Percentiles rank a stretch among this genome's conserved stretches.
These are phyloP conservation scores for Drosophila nebulosa DNA, from an alignment of 1,140 invertebrate genomes.

Conservation along the genomic window DNA sequence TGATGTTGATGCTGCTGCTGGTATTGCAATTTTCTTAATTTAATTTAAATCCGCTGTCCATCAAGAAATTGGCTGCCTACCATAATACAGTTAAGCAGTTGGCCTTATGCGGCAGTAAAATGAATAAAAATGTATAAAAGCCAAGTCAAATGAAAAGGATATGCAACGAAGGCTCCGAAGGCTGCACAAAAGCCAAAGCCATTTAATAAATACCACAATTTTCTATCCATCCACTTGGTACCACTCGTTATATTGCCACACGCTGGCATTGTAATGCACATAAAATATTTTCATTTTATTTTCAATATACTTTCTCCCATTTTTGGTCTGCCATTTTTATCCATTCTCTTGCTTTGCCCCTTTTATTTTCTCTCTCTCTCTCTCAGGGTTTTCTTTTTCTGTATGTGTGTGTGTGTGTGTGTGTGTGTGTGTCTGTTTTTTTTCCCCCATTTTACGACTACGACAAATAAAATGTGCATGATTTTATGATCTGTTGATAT, in stretches of 20 bases:
- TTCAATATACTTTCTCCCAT: conserved; percentile 61
- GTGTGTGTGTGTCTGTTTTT: conserved; percentile 11
- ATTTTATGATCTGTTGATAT: conserved; percentile 80
- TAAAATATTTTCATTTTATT: conserved; percentile 75
- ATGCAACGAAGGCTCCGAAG: background rate
- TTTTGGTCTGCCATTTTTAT: background rate
- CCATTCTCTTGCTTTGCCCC: conserved; percentile 13
- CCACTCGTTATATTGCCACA: conserved; percentile 60
- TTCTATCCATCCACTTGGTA: conserved; percentile 48
- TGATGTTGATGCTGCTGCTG: conserved; percentile 8
- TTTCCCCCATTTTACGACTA: conserved; percentile 66
- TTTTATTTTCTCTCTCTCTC: conserved; percentile 10
- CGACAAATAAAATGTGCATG: conserved; percentile 79
- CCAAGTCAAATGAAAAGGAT: conserved; percentile 20
- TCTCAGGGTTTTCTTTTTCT: background rate
- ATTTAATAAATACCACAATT: conserved; percentile 78
- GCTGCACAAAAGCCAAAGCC: conserved; percentile 47
- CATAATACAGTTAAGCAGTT: conserved; percentile 37
- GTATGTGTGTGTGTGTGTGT: background rate
- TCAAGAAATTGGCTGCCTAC: conserved; percentile 42
- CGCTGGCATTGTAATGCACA: conserved; percentile 70
- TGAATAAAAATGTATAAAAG: conserved; percentile 33
- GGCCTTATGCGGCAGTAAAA: conserved; percentile 47
- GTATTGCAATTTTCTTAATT: conserved; percentile 62
- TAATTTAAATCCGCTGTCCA: conserved; percentile 53